Evolutionary conservation across 2,113 vertebrate species (phyloP), one percentile per base, ranked within the genome.

Genomic region (Sylvietta virens): DNA sequence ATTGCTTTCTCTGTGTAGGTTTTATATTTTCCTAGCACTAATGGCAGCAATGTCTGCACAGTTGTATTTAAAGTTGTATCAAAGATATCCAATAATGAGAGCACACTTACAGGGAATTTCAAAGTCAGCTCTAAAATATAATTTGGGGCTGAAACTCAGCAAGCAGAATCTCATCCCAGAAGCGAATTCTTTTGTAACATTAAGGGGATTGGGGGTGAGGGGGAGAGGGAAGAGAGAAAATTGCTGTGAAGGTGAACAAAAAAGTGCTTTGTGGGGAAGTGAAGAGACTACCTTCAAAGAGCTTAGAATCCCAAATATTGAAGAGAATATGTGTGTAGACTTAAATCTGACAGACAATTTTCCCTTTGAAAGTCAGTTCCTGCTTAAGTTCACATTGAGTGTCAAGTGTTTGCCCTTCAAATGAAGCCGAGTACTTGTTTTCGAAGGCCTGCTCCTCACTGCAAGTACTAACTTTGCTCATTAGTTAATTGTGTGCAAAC

Each of bases 211-310:
- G 66, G 57, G 71, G n/a, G 71, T 20, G 51, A 86, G 54, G 42
- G 56, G 64, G 24, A 90, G 22, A 91, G 39, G 33, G n/a, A 96
- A 90, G 53, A 81, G 65, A 94, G 90, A 90, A 94, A 97, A 96
- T 92, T 95, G 92, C 88, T 96, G 88, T 8, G 15, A 94, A 94
- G 69, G 53, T 92, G 94, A 96, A 96, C 92, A 96, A 95, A 94
- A 97, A 96, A 83, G 93, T 88, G 88, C 90, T 94, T 96, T 96
- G 86, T 90, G 72, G 88, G 90, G 92, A 93, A 93, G 92, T 95
- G 95, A 86, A 95, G 72, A 95, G 94, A 95, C 71, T 95, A 73
- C 50, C 72, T 95, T 97, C 96, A 96, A 96, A 96, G 93, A 81
- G 21, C 35, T 95, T 86, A 81, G 85, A 95, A 92, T 93, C 72